phyloP scores from a whole-genome alignment of 2,888 invertebrate genomes.

The Steromphala cineraria region DNA sequence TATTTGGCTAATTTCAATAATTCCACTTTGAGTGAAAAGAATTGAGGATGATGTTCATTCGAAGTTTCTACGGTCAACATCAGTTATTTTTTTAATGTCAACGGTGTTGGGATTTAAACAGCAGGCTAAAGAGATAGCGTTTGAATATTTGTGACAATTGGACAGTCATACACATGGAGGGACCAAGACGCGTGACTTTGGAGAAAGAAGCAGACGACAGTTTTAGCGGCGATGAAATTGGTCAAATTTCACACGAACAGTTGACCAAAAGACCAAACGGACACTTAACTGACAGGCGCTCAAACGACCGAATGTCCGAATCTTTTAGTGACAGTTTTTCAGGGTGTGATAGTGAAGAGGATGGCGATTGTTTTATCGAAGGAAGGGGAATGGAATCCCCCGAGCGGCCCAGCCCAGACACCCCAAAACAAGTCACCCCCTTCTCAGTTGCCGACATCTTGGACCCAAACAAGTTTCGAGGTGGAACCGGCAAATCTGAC shows the following conservation, averaged over 20 bases:
- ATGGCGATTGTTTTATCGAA: not conserved
- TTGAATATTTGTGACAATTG: not conserved
- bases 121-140: not conserved
- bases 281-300: not conserved
- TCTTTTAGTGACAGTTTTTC: conserved; percentile 5
- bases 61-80: not conserved
- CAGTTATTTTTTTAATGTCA: not conserved
- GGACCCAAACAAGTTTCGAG: conserved; percentile 66
- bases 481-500: conserved; percentile 28
- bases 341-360: not conserved
- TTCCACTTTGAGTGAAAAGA: not conserved
- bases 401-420: not conserved
- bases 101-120: conserved; percentile 12
- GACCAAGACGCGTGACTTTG: not conserved
- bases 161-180: conserved; percentile 1
- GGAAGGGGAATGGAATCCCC: conserved; percentile 1
- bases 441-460: conserved; percentile 68
- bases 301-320: conserved; percentile 1
- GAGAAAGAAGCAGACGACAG: conserved; percentile 15
- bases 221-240: conserved; percentile 2
- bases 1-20: conserved; percentile 26
- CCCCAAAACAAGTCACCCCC: conserved; percentile 43
- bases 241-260: not conserved
- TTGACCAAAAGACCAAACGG: not conserved
- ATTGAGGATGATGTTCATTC: not conserved